Evolutionary conservation across 2,113 vertebrate genomes (phyloP), one percentile per base, ranked within the genome.

Genomic region (Taurulus bubalis): DNA sequence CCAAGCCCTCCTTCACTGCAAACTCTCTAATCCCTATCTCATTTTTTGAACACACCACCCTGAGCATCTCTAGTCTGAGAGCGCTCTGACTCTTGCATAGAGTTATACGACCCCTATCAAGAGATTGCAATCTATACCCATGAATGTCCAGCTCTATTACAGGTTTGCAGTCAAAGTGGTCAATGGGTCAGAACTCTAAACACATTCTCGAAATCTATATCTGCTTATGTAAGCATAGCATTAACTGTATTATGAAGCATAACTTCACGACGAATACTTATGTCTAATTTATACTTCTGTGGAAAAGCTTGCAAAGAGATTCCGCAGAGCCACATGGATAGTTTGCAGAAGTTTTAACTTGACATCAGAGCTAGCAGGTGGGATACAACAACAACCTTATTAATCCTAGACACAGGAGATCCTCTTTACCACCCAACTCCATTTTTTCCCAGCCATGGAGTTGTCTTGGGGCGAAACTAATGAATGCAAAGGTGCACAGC

Each of bases 111-210:
- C 5, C 3, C 3, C 1, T 42, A 47, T 49, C 1, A 68, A 72
- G 26, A 70, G 30, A 71, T 4, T 14, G 0, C 20, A 32, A 67
- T 38, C 20, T 49, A 26, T 12, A 47, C 36, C 51, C 32, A 63
- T 56, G 40, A 67, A 71, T 59, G 20, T 64, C 32, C 42, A 64
- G 58, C 42, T 62, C 6, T 38, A 26, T 3, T 53, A 8, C 9
- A 51, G 18, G 51, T 18, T 73, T 55, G 67, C 81, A 22, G 72
- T 83, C 71, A 81, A 38, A 56, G 15, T 30, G 45, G 70, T 79
- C 26, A 74, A 32, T 49, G 16, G 30, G 34, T 68, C 42, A 67
- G 16, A 53, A 38, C 6, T 60, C 45, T 4, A 38, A 68, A 83
- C 18, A 62, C 22, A 4, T 34, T 58, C 18, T 51, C 24, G 55